phyloP scores from a whole-genome alignment of 2,888 invertebrate species.

The Phyllotreta cruciferae region DNA sequence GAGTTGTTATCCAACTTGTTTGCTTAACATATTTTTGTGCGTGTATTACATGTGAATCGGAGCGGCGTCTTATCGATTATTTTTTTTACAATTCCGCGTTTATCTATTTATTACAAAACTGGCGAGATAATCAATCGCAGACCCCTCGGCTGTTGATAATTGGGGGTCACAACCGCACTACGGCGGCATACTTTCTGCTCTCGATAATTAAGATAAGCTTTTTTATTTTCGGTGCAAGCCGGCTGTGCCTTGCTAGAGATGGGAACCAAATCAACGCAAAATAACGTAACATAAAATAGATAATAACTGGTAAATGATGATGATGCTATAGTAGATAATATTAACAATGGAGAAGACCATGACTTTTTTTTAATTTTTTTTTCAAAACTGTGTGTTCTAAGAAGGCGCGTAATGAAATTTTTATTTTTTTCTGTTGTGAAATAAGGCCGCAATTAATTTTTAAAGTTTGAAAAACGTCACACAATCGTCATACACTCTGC shows the following conservation, averaged over 20 bases:
- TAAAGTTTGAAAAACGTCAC: no score
- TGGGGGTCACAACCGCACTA: conserved; percentile 2
- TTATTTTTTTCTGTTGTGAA: no score
- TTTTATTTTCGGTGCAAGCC: neutral
- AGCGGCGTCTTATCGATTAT: neutral
- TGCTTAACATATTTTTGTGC: conserved; percentile 1
- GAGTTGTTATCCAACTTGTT: neutral
- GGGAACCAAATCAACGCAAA: neutral
- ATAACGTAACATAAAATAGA: neutral
- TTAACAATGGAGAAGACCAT: no score
- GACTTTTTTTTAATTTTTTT: no score
- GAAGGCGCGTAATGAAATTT: no score
- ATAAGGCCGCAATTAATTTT: no score
- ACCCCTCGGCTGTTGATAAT: conserved; percentile 6
- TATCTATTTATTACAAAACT: conserved; percentile 8
- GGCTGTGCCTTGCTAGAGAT: neutral
- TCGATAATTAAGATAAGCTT: conserved; percentile 7
- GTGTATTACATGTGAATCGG: neutral
- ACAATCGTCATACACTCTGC: no score
- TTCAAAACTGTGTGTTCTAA: no score
- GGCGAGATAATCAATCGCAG: neutral
- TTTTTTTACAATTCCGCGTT: neutral
- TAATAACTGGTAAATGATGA: no score
- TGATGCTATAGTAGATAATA: no score
- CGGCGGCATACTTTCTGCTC: conserved; percentile 44